phyloP scores from a whole-genome alignment of 2,797 vertebrate species.

The Catostomus latipinnis region DNA sequence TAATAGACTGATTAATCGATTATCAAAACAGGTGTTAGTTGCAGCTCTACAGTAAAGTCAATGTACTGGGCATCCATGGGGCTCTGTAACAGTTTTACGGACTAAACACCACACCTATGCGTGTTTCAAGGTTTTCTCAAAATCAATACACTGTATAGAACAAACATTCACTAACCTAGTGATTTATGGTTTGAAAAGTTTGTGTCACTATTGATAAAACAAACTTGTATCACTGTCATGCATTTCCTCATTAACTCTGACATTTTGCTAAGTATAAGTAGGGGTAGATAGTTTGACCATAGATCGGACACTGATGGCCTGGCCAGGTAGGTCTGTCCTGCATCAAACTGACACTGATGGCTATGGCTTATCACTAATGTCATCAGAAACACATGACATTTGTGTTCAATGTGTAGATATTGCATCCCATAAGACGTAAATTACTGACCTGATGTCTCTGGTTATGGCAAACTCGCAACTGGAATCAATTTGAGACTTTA shows the following conservation, averaged over 20 bases:
- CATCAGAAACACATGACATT: neutral
- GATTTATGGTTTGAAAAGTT: neutral
- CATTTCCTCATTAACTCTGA: too few species aligned
- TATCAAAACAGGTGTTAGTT: too few species aligned
- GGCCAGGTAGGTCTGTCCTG: neutral
- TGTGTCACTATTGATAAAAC: neutral
- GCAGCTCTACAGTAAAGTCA: too few species aligned
- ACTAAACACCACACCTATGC: neutral
- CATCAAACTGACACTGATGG: neutral
- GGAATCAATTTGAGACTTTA: neutral
- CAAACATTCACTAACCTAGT: neutral
- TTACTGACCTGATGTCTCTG: neutral
- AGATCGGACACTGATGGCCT: neutral
- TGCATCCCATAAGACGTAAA: neutral
- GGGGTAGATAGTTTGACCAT: too few species aligned
- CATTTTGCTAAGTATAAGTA: too few species aligned
- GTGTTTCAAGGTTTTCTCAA: neutral
- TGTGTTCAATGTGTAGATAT: neutral
- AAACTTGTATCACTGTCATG: neutral
- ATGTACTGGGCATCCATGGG: too few species aligned
- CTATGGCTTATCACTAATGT: neutral
- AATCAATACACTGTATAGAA: neutral
- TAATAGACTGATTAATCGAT: too few species aligned
- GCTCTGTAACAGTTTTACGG: neutral
- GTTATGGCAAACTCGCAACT: neutral